Percentiles rank a stretch among this genome's conserved stretches.
These are phyloP conservation scores for Brotula barbata DNA, from an alignment of 2,797 vertebrate genomes.

Conservation along the genomic window DNA sequence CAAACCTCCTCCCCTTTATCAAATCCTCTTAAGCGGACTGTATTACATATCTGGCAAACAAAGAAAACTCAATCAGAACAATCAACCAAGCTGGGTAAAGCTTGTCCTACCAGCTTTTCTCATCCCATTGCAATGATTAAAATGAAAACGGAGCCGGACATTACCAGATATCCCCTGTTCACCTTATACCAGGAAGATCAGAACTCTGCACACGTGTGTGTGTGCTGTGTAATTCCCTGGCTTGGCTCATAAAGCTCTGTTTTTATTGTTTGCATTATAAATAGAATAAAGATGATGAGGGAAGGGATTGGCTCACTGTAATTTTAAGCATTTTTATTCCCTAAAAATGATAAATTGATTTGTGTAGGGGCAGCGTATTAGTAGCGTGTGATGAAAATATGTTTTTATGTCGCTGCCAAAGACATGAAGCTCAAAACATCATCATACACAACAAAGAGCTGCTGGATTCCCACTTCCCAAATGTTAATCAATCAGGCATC, in stretches of 20 bases:
- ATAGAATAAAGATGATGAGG: slow-evolving; percentile 66
- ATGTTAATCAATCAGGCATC: not conserved
- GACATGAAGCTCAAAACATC: slow-evolving; percentile 42
- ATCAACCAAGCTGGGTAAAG: slow-evolving; percentile 71
- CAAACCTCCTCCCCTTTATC: slow-evolving; percentile 70
- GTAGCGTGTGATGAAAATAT: slow-evolving; percentile 62
- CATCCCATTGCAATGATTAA: slow-evolving; percentile 85
- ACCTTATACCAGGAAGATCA: slow-evolving; percentile 76
- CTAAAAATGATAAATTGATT: slow-evolving; percentile 60
- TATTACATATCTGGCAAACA: slow-evolving; percentile 85
- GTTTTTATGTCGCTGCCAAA: slow-evolving; percentile 42
- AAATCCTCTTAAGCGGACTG: slow-evolving; percentile 83
- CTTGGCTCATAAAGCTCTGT: slow-evolving; percentile 62
- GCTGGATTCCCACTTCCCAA: slow-evolving; percentile 11
- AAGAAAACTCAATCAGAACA: slow-evolving; percentile 84
- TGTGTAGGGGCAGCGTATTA: slow-evolving; percentile 45
- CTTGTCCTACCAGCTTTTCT: slow-evolving; percentile 69
- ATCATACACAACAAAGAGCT: not conserved
- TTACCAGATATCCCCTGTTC: slow-evolving; percentile 80
- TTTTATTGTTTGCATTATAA: slow-evolving; percentile 68
- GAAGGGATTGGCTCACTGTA: slow-evolving; percentile 57
- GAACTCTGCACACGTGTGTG: slow-evolving; percentile 19
- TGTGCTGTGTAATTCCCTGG: slow-evolving; percentile 63
- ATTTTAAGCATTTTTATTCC: slow-evolving; percentile 52
- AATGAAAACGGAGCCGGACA: slow-evolving; percentile 81